Conservation (phyloP, 2,113 vertebrate genomes). For the Etheostoma cragini region DNA sequence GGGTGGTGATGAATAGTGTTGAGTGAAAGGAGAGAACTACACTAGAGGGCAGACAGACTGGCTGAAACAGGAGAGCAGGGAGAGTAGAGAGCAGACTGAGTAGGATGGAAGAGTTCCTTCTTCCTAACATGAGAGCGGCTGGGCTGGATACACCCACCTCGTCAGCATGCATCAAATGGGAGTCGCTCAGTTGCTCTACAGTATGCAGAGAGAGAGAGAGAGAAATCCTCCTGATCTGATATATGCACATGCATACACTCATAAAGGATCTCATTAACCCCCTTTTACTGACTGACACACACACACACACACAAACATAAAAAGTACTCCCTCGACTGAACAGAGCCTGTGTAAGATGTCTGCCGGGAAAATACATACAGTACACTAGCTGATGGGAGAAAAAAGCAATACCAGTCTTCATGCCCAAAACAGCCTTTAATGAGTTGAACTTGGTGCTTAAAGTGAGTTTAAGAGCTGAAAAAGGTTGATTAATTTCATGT, state of each 20-base stretch:
- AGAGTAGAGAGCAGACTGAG: slow-evolving; percentile 76
- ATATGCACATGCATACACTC: slow-evolving; percentile 19
- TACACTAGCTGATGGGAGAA: slow-evolving; percentile 33
- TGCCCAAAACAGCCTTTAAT: slow-evolving; percentile 25
- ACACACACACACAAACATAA: slow-evolving; percentile 9
- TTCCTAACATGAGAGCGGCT: slow-evolving; percentile 68
- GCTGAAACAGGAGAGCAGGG: slow-evolving; percentile 67
- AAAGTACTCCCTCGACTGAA: neutral
- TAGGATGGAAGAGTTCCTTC: slow-evolving; percentile 68
- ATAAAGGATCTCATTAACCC: slow-evolving; percentile 55
- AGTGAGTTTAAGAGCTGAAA: neutral
- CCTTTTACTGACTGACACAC: slow-evolving; percentile 6
- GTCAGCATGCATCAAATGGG: slow-evolving; percentile 56
- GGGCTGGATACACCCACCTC: slow-evolving; percentile 78
- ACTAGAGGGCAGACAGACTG: slow-evolving; percentile 67
- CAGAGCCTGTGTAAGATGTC: slow-evolving; percentile 25
- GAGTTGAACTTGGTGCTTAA: neutral
- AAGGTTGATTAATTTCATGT: slow-evolving; percentile 4
- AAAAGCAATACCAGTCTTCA: slow-evolving; percentile 3
- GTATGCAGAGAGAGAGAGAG: slow-evolving; percentile 37
- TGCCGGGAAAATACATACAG: slow-evolving; percentile 41
- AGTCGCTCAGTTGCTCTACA: slow-evolving; percentile 54
- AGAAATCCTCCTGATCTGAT: slow-evolving; percentile 39
- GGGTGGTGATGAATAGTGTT: slow-evolving; percentile 50
- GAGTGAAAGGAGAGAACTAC: slow-evolving; percentile 61